Conservation (phyloP, 2,113 vertebrate genomes). For the Nannospalax galili region DNA sequence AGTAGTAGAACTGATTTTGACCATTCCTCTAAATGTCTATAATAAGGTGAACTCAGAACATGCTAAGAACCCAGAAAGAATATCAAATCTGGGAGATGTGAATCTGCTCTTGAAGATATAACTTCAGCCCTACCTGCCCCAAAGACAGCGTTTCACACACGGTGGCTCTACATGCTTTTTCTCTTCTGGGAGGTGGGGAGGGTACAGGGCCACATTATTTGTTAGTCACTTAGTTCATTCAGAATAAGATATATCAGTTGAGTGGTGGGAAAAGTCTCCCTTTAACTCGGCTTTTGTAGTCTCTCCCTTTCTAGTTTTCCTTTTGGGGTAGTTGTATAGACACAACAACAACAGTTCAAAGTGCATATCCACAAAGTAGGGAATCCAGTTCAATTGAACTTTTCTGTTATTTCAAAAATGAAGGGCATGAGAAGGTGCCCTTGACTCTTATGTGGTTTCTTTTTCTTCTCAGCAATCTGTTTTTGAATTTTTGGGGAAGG, state of each 20-base stretch:
- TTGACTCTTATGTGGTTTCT: background rate
- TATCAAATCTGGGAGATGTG: background rate
- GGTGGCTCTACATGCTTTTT: background rate
- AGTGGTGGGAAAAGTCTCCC: background rate
- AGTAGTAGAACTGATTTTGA: background rate
- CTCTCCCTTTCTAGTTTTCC: background rate
- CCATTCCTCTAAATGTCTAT: background rate
- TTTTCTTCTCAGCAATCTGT: slow-evolving; percentile 3
- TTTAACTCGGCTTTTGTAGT: background rate
- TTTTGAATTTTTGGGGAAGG: background rate
- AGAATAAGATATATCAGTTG: background rate
- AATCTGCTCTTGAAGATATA: background rate
- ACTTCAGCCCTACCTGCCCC: background rate
- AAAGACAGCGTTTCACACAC: background rate
- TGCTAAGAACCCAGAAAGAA: background rate
- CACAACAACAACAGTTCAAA: background rate
- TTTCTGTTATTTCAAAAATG: slow-evolving; percentile 9
- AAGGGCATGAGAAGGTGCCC: slow-evolving; percentile 16
- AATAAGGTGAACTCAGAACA: background rate
- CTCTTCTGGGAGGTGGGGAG: too few relatives aligned
- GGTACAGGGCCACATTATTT: background rate
- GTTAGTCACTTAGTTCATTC: background rate
- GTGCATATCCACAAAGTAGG: background rate
- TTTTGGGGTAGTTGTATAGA: slow-evolving; percentile 14
- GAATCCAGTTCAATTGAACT: background rate